These are phyloP conservation scores for Myrmophylax atrothorax DNA, from an alignment of 2,113 vertebrate species.

Conservation along the genomic window DNA sequence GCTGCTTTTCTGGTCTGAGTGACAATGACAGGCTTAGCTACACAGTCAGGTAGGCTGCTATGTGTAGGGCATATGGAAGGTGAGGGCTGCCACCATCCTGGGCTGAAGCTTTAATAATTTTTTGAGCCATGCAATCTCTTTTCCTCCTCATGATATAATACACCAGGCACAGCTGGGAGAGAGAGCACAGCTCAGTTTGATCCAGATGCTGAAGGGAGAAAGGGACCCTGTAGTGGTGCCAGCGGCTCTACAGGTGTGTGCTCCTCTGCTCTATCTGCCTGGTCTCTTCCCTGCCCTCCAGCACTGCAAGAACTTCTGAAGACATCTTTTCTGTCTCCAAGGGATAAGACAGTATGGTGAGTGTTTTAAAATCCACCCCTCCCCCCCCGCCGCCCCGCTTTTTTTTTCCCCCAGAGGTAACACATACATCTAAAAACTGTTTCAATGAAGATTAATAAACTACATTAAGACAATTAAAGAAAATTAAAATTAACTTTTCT, in stretches of 20 bases:
- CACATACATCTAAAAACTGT: not conserved
- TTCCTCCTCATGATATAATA: not conserved
- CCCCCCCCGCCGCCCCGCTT: rapidly evolving
- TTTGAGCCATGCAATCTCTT: not conserved
- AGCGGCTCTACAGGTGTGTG: rapidly evolving
- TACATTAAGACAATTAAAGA: not conserved
- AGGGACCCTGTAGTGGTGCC: not conserved
- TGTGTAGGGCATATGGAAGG: rapidly evolving
- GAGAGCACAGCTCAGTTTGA: not conserved
- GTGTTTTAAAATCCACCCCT: not conserved
- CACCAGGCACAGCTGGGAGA: not conserved
- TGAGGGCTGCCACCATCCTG: not conserved
- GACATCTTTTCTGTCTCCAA: not conserved
- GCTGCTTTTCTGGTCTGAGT: not conserved
- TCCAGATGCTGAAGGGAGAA: not conserved
- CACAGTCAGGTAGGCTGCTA: not conserved
- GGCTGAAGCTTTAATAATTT: not conserved
- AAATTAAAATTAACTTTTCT: not conserved
- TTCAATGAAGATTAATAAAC: not conserved
- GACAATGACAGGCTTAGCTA: not conserved
- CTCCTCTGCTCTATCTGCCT: not conserved
- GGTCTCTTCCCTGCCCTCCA: not conserved
- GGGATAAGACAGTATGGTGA: not conserved
- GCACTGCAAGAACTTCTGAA: not conserved
- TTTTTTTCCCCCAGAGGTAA: not conserved